Base-by-base conservation (phyloP, 2,888 invertebrate species). In the Choristoneura rosaceana region DNA sequence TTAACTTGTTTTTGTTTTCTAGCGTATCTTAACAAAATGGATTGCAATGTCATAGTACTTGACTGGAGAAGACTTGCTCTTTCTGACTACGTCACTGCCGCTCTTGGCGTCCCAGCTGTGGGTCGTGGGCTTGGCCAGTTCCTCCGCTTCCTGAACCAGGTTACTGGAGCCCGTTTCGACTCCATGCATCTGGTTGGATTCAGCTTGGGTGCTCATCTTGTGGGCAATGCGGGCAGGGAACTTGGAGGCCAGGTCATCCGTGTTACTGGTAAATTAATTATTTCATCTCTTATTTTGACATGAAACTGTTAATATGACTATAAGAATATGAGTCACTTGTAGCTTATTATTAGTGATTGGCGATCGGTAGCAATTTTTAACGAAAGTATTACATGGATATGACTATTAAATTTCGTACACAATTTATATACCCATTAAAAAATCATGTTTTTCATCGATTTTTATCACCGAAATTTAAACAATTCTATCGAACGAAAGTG, bases 101-200 rank as follows among this genome's bases (percentile, higher is more conserved):
- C 74, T 0, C 55, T 69, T 8, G 86, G 85, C 12, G 86, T 88
- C 0, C 87, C 88, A 0, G 79, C 71, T 0, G 81, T 85, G 0
- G 92, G 89, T 0, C 78, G 79, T 8, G 83, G 82, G 1, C 74
- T 90, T 12, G 90, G 88, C 50, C 80, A 82, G 43, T 90, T 89
- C 75, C 61, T 89, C 33, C 75, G 74, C 10, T 86, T 80, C 78
- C 69, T 90, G 1, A 78, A 76, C 71, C 58, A 45, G 0, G 75
- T 75, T 1, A 81, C 84, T 17, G 87, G 86, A 0, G 80, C 78
- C 5, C 73, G 78, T 0, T 80, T 76, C 33, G 74, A 74, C n/a
- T 74, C 74, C 5, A 81, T 89, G 73, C 76, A 80, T 25, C 50
- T 80, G 17, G 64, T 80, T 12, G 79, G 80, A 0, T 76, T 76